Conservation (phyloP, 2,113 vertebrate genomes). For the Cygnus buccinator region DNA sequence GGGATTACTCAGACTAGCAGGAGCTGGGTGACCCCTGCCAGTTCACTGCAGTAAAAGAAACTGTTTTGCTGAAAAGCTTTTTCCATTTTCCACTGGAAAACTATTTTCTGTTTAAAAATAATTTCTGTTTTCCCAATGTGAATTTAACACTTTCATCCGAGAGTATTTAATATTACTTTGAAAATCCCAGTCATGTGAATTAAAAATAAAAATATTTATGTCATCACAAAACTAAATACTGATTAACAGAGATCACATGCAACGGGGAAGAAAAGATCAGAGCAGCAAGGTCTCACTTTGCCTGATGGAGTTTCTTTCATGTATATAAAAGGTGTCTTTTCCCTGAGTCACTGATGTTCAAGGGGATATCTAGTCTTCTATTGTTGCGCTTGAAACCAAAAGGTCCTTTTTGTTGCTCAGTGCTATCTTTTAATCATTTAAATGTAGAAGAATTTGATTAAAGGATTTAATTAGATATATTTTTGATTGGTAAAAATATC, state of each 20-base stretch:
- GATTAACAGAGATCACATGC: not conserved
- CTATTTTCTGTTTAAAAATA: not conserved
- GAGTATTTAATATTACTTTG: not conserved
- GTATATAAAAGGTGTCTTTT: constrained; percentile 8
- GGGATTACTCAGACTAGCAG: not conserved
- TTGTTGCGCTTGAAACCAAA: not conserved
- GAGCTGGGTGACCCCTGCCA: not conserved
- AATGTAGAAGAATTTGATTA: constrained; percentile 17
- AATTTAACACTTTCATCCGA: not conserved
- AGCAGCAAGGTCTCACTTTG: not conserved
- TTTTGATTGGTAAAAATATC: not conserved
- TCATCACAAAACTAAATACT: not conserved
- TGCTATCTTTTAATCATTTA: constrained; percentile 34
- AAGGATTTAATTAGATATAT: not conserved
- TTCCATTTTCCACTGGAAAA: not conserved
- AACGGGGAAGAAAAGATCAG: not conserved
- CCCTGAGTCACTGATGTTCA: constrained; percentile 22
- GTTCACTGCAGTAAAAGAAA: not conserved
- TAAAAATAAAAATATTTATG: not conserved
- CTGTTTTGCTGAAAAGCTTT: not conserved
- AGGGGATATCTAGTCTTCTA: not conserved
- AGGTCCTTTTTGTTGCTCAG: not conserved
- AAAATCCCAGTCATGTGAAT: not conserved
- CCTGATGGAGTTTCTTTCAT: constrained; percentile 30
- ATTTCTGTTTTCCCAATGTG: not conserved